Evolutionary conservation across 2,797 vertebrate genomes (phyloP), one percentile per base, ranked within the genome.

Genomic region (Lateolabrax maculatus): DNA sequence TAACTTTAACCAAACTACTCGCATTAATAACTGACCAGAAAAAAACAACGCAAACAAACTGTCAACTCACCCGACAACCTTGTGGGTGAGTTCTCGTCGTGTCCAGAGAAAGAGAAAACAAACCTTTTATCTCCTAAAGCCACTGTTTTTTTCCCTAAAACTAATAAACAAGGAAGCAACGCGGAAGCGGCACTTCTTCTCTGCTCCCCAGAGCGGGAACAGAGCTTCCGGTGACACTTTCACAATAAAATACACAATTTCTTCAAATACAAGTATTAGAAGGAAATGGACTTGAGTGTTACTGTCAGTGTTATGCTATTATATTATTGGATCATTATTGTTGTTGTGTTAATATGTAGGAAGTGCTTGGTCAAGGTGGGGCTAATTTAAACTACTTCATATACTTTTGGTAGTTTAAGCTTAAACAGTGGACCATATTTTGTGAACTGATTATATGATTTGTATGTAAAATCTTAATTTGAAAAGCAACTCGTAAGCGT

Each of bases 141-240:
- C 8, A n/a, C 49, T 34, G 44, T 75, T 80, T 77, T 52, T 51
- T n/a, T 3, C 21, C 31, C 25, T 5, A 52, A 80, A 89, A 87
- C 81, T 80, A 80, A 84, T 88, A 88, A 93, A 93, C 88, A 89
- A 85, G 91, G 91, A 93, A 90, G 87, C 74, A 74, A 51, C 85
- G 83, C 91, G 90, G 90, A 93, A 91, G 91, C 84, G 39, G 83
- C 57, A 53, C 46, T 66, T 61, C 62, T 36, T 11, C 6, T 3
- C 41, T 12, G 21, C n/a, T 29, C 21, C 9, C 23, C 1, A 9
- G 9, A 66, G 43, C 23, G 6, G 72, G 4, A 31, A 8, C 8
- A 53, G 2, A 7, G 48, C 52, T 67, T 92, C 90, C 87, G 79
- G 61, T 27, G 1, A 23, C 5, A 2, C 3, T 65, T 91, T 87